Base-by-base conservation (phyloP, 2,113 vertebrate genomes). In the Prochilodus magdalenae region DNA sequence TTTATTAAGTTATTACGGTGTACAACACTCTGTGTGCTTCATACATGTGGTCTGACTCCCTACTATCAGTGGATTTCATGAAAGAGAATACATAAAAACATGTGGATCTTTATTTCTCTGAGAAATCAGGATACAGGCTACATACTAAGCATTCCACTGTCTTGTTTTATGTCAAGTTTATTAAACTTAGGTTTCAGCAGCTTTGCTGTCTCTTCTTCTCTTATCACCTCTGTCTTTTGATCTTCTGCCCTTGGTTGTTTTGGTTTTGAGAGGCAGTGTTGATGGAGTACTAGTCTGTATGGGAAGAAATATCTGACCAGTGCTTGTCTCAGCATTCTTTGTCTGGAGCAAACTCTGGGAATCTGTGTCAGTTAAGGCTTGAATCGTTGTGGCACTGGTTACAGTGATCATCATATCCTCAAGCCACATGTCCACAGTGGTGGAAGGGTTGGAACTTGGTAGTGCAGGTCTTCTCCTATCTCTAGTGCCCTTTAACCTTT, bases 171-270 rank as follows among this genome's bases (percentile, higher is more conserved):
- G 7, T 67, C 40, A 77, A 65, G 29, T 40, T 18, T 29, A 10
- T 69, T 2, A 2, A 30, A 55, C 73, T 51, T 11, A 1, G 11
- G 12, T n/a, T 44, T 5, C 47, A 3, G 59, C 80, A 40, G 0
- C 20, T 75, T 66, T 40, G 86, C 91, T 92, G 85, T 87, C 89
- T 79, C 81, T 87, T 79, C 87, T 92, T 85, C 90, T 92, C 77
- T 84, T 76, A n/a, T 24, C 83, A 77, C 88, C 86, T 36, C 91
- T 89, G 33, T 82, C 80, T 76, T 53, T 81, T 11, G 26, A 86
- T 84, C 76, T 91, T 70, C 71, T 80, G 7, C 20, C 70, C 36
- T 87, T 91, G 66, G 3, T 7, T 20, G 88, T 74, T 12, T 87
- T 90, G 33, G 87, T 55, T 76, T 88, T 87, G 49, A 89, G 73